Evolutionary conservation across 2,888 invertebrate species (phyloP).

Genomic region (Idaea biselata): DNA sequence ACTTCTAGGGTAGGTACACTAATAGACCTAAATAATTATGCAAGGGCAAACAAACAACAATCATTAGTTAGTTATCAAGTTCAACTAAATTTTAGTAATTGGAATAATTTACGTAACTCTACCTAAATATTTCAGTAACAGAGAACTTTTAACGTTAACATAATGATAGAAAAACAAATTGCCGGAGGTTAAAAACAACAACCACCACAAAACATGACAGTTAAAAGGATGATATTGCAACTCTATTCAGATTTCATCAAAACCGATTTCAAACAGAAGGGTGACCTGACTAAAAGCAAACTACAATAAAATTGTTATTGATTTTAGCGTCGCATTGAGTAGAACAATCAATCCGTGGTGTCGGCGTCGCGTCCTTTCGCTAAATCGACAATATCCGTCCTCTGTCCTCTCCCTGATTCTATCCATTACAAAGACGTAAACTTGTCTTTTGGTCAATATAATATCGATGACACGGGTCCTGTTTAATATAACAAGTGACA

Average conservation of each 20-base stretch:
- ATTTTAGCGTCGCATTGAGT: slow-evolving; percentile 57
- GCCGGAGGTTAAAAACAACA: neutral
- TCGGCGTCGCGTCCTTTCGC: slow-evolving; percentile 43
- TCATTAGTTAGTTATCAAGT: neutral
- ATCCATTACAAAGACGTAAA: slow-evolving; percentile 29
- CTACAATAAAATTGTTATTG: slow-evolving; percentile 72
- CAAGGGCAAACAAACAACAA: neutral
- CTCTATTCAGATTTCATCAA: neutral
- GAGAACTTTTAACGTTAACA: neutral
- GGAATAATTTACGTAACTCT: neutral
- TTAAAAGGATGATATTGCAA: neutral
- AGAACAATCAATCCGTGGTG: slow-evolving; percentile 68
- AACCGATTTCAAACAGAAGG: neutral
- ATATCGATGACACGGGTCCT: slow-evolving; percentile 25
- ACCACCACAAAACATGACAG: neutral
- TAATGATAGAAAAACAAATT: neutral
- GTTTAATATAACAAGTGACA: slow-evolving; percentile 6
- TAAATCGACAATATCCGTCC: slow-evolving; percentile 74
- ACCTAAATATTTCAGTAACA: neutral
- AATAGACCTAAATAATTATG: neutral
- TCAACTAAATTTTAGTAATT: neutral
- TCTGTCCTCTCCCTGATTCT: slow-evolving; percentile 43
- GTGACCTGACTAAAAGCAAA: slow-evolving; percentile 21
- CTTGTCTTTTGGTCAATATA: slow-evolving; percentile 29
- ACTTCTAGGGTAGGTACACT: neutral